Conservation (phyloP, 2,797 vertebrate species). For the Molossus alvarezi region DNA sequence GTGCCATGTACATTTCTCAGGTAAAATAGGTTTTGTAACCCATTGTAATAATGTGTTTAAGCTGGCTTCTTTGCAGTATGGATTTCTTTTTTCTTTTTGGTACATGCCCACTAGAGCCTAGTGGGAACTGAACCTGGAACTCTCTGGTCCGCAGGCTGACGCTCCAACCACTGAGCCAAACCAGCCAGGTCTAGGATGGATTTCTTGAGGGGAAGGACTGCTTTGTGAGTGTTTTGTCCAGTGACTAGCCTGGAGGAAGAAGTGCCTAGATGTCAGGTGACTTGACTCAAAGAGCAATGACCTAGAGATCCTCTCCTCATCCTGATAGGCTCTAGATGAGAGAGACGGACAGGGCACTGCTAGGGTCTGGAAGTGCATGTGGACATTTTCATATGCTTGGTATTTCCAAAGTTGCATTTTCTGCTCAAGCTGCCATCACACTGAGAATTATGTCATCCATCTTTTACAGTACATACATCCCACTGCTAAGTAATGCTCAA, state of each 20-base stretch:
- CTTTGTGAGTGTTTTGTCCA: not conserved
- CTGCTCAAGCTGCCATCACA: constrained; percentile 57
- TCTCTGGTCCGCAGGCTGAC: too few relatives aligned
- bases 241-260: not conserved
- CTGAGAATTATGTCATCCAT: constrained; percentile 40
- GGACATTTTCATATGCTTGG: not conserved
- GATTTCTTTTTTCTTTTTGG: too few relatives aligned
- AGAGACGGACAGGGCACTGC: not conserved
- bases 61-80: not conserved
- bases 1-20: not conserved
- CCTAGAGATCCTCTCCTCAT: not conserved
- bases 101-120: too few relatives aligned
- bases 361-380: not conserved
- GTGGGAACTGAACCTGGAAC: too few relatives aligned
- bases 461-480: constrained; percentile 50
- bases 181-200: not conserved
- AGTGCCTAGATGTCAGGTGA: not conserved
- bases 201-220: not conserved
- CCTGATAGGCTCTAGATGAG: not conserved
- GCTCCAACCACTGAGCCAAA: too few relatives aligned
- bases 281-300: not conserved
- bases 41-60: not conserved
- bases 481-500: constrained; percentile 71
- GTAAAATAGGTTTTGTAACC: not conserved
- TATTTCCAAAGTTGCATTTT: constrained; percentile 52